A percentile compares a stretch with the other conserved stretches of the same genome.
These are phyloP conservation scores for Drosophila gunungcola DNA, from an alignment of 1,140 invertebrate genomes.

Conservation along the genomic window DNA sequence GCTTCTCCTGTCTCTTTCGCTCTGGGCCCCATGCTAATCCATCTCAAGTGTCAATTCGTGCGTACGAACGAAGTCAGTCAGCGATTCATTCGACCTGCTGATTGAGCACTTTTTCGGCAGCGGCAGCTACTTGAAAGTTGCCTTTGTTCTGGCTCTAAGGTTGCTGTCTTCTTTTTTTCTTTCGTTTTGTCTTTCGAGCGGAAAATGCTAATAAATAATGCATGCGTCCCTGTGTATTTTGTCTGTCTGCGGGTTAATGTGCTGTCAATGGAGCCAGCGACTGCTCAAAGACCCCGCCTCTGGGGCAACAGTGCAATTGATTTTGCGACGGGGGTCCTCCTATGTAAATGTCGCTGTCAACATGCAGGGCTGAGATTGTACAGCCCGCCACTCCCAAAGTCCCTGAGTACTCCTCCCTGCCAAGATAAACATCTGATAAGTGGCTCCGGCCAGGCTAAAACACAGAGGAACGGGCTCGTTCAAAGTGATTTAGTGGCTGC, in stretches of 20 bases:
- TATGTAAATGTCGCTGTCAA: conserved; percentile 78
- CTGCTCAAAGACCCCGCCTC: conserved; percentile 4
- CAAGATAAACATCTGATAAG: conserved; percentile 78
- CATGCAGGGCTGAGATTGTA: conserved; percentile 55
- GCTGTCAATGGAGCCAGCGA: conserved; percentile 62
- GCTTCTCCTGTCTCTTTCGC: conserved; percentile 5
- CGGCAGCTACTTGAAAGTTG: conserved; percentile 28
- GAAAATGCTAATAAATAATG: conserved; percentile 80
- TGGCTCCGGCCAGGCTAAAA: conserved; percentile 31
- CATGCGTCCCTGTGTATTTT: conserved; percentile 75
- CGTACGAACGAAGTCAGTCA: conserved; percentile 69
- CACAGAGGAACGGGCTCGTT: conserved; percentile 56
- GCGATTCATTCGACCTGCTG: conserved; percentile 71
- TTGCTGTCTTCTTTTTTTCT: conserved; percentile 5
- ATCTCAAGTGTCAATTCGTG: conserved; percentile 81
- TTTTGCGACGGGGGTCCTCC: conserved; percentile 43
- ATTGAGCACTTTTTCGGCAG: conserved; percentile 70
- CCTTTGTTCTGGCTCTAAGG: conserved; percentile 25
- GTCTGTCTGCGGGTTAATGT: conserved; percentile 68
- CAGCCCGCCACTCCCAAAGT: conserved; percentile 5
- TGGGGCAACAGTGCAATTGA: conserved; percentile 72
- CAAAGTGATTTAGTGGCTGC: conserved; percentile 76
- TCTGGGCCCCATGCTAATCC: conserved; percentile 65
- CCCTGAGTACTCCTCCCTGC: conserved; percentile 58
- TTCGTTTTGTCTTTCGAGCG: conserved; percentile 58